Conservation (phyloP, 2,113 vertebrate genomes). For the Campylomormyrus tamandua region DNA sequence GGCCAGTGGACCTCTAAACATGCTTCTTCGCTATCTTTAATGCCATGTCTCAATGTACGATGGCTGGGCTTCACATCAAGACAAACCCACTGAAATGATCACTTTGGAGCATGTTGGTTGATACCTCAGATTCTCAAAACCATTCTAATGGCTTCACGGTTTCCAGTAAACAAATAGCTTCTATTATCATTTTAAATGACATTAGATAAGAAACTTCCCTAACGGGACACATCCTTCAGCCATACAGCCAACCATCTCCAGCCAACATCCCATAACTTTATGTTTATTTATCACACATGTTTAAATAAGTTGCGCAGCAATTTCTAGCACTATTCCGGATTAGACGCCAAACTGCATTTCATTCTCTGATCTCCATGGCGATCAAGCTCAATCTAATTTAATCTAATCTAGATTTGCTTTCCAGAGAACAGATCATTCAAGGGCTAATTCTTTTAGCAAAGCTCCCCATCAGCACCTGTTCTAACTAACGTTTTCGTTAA, state of each 20-base stretch:
- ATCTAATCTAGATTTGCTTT: not conserved
- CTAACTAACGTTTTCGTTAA: too few species aligned
- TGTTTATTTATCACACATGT: not conserved
- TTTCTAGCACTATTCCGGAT: not conserved
- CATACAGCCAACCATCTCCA: too few species aligned
- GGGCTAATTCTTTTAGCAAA: not conserved
- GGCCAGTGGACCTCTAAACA: not conserved
- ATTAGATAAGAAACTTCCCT: not conserved
- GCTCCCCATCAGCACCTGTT: not conserved
- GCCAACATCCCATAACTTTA: not conserved
- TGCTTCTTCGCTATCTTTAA: not conserved
- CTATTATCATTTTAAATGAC: not conserved
- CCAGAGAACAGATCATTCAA: not conserved
- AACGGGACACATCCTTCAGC: not conserved
- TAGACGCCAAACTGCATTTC: not conserved
- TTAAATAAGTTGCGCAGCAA: not conserved
- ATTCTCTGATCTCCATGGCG: not conserved
- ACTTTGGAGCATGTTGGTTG: not conserved
- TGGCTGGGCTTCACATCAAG: not conserved
- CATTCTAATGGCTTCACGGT: not conserved
- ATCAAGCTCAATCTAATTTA: not conserved
- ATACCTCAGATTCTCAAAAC: not conserved
- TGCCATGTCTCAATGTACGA: not conserved
- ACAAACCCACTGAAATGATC: not conserved
- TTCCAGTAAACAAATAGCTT: not conserved